Evolutionary conservation across 2,113 vertebrate genomes (phyloP).

Genomic region (Potamarius usumacintae): DNA sequence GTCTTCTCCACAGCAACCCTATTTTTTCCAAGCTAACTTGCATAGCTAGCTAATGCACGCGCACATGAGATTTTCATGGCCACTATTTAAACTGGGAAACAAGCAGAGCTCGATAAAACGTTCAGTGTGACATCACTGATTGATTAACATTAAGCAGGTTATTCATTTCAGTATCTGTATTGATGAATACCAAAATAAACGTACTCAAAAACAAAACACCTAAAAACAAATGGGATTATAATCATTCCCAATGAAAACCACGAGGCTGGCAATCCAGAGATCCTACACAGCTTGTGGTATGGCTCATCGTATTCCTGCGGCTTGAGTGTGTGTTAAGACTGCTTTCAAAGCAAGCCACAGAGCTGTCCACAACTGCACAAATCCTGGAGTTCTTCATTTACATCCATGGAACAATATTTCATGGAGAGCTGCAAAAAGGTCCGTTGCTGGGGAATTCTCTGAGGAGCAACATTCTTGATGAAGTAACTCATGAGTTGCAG

Average conservation of each 20-base stretch:
- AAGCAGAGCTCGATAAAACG: background rate
- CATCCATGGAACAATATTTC: constrained; percentile 53
- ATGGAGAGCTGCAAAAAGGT: constrained; percentile 46
- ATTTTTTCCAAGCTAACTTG: background rate
- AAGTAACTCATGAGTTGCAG: constrained; percentile 49
- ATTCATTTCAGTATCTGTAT: background rate
- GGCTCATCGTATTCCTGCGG: background rate
- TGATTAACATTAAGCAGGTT: background rate
- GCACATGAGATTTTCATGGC: background rate
- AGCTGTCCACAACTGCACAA: constrained; percentile 25
- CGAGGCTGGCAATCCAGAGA: background rate
- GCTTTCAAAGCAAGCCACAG: constrained; percentile 34
- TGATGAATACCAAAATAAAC: background rate
- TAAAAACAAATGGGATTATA: background rate
- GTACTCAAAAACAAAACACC: background rate
- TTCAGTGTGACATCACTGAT: background rate
- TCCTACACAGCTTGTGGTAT: background rate
- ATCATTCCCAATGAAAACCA: background rate
- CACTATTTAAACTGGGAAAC: background rate
- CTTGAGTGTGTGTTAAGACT: constrained; percentile 22
- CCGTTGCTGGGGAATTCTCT: constrained; percentile 44
- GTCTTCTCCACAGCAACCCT: background rate
- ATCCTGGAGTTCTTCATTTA: constrained; percentile 44
- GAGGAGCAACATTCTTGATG: constrained; percentile 49
- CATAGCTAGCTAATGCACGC: background rate